phyloP scores from a whole-genome alignment of 2,797 vertebrate species.

The Sebastes melanostomus region DNA sequence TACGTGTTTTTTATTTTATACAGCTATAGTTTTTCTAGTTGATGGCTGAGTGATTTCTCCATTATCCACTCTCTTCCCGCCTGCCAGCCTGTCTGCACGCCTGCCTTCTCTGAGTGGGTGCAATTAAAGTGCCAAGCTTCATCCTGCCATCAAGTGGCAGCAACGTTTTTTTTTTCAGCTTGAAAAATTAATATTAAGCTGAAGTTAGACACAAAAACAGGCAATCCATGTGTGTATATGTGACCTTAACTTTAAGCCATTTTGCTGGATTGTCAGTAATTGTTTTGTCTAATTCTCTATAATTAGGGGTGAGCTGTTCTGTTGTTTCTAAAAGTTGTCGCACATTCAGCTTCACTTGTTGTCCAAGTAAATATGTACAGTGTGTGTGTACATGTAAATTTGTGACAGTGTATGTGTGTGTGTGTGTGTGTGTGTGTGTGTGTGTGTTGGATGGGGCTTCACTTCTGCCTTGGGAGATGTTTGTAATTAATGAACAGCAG shows the following conservation, averaged over 20 bases:
- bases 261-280: neutral
- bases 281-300: neutral
- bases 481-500: constrained; percentile 72
- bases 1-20: neutral
- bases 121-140: constrained; percentile 61
- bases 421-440: neutral
- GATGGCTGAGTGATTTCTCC: constrained; percentile 46
- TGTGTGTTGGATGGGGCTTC: neutral
- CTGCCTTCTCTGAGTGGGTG: constrained; percentile 62
- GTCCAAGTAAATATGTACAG: neutral
- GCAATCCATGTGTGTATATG: neutral
- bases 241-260: neutral
- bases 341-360: neutral
- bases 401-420: neutral
- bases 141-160: constrained; percentile 53
- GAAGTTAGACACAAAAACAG: neutral
- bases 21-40: neutral
- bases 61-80: constrained; percentile 35
- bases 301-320: neutral
- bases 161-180: constrained; percentile 4
- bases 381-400: neutral
- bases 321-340: constrained; percentile 12
- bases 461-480: constrained; percentile 41
- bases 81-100: constrained; percentile 42
- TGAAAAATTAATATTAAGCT: constrained; percentile 31